Conservation (phyloP, 92 coral and sea anemone genomes). For the Zoanthus sansibaricus region DNA sequence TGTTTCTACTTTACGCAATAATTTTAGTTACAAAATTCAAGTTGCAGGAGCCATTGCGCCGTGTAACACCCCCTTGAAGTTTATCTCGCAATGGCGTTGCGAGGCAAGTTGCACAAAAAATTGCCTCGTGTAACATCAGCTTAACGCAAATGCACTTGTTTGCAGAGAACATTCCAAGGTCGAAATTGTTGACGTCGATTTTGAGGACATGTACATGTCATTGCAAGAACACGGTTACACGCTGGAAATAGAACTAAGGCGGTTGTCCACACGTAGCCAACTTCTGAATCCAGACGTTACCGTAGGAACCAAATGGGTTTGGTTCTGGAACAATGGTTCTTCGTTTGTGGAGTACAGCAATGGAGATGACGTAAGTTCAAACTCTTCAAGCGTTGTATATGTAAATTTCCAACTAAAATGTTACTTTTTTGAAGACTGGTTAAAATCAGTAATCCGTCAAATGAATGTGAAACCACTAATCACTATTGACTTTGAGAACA, state of each 20-base stretch:
- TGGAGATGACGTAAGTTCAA: background rate
- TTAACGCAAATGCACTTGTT: background rate
- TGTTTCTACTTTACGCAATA: too few relatives aligned
- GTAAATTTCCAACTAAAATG: background rate
- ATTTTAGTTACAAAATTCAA: too few relatives aligned
- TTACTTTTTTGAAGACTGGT: background rate
- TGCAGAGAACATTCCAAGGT: background rate
- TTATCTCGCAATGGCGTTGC: too few relatives aligned
- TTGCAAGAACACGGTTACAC: background rate
- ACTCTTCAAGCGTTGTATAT: background rate
- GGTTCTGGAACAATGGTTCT: constrained; percentile 14
- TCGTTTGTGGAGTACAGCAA: background rate
- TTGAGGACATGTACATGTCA: background rate
- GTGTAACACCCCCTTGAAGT: too few relatives aligned
- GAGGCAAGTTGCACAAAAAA: too few relatives aligned
- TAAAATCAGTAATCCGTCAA: too few relatives aligned
- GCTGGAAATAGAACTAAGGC: background rate
- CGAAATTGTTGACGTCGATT: background rate
- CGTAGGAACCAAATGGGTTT: constrained; percentile 19
- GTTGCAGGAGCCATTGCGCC: too few relatives aligned
- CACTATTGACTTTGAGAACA: too few relatives aligned
- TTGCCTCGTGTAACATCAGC: too few relatives aligned
- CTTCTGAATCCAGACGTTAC: background rate
- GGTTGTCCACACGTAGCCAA: constrained; percentile 2
- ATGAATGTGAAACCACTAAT: too few relatives aligned